Percentiles rank a stretch among this genome's conserved stretches.
Evolutionary conservation across 2,888 invertebrate species (phyloP).

Genomic region (Lithosia quadra): DNA sequence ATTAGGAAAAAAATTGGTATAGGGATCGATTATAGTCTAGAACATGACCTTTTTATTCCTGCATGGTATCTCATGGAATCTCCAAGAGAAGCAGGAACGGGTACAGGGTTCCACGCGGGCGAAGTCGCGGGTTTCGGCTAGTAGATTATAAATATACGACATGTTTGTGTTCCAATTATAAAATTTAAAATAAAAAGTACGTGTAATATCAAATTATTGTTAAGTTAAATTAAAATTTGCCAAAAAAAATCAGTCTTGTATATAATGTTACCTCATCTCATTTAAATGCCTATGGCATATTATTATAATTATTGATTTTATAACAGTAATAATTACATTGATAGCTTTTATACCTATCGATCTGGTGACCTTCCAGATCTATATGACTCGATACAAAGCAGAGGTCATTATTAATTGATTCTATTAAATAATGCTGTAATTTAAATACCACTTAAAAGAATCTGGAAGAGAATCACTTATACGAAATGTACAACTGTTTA

Average conservation of each 20-base stretch:
- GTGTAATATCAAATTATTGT: neutral
- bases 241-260: neutral
- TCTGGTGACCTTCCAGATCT: neutral
- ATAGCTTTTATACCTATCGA: neutral
- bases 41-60: no score
- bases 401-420: constrained; percentile 4
- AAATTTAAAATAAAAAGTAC: no score
- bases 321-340: neutral
- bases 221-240: neutral
- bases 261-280: neutral
- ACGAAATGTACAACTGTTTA: neutral
- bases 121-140: no score
- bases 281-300: neutral
- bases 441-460: constrained; percentile 1
- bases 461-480: neutral
- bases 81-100: no score
- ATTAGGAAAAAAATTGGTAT: no score
- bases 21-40: no score
- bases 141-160: no score
- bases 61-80: no score
- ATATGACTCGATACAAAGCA: neutral
- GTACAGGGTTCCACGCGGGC: no score
- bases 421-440: neutral
- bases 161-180: no score
- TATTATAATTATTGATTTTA: neutral